phyloP scores from a whole-genome alignment of 2,113 vertebrate genomes.

The Planiliza haematocheilus region DNA sequence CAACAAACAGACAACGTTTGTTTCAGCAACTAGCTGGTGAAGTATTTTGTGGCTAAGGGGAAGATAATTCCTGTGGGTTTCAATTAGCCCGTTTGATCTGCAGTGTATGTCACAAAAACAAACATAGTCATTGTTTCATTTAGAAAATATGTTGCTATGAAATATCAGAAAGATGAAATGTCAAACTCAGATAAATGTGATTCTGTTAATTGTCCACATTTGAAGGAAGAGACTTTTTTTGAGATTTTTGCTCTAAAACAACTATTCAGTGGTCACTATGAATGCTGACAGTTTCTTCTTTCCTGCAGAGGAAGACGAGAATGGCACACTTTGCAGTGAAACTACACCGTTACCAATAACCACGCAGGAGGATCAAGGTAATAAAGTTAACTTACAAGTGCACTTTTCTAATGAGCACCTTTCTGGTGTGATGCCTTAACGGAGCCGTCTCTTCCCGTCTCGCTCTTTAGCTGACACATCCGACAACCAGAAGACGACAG shows the following conservation, averaged over 20 bases:
- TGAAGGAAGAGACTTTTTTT: not conserved
- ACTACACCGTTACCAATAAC: slow-evolving; percentile 54
- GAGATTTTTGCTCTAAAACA: not conserved
- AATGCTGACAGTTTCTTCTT: not conserved
- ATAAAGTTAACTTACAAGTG: not conserved
- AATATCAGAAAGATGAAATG: not conserved
- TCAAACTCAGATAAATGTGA: too few relatives aligned
- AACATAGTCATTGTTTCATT: too few relatives aligned
- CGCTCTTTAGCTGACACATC: slow-evolving; percentile 34
- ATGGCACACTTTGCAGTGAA: slow-evolving; percentile 46
- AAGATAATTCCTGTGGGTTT: not conserved
- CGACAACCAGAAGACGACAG: slow-evolving; percentile 19
- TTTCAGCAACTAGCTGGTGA: not conserved
- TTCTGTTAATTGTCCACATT: too few relatives aligned
- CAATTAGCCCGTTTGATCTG: not conserved
- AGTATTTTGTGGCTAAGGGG: not conserved
- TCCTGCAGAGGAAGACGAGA: slow-evolving; percentile 53
- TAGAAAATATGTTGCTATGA: too few relatives aligned
- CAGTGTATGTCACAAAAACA: too few relatives aligned
- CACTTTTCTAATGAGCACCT: not conserved
- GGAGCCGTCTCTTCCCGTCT: not conserved
- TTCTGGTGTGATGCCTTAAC: not conserved
- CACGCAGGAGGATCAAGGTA: slow-evolving; percentile 62
- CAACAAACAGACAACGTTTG: not conserved
- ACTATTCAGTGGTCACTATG: fast-evolving